These are phyloP conservation scores for Anas bernieri DNA, from an alignment of 2,797 vertebrate genomes.

Conservation along the genomic window DNA sequence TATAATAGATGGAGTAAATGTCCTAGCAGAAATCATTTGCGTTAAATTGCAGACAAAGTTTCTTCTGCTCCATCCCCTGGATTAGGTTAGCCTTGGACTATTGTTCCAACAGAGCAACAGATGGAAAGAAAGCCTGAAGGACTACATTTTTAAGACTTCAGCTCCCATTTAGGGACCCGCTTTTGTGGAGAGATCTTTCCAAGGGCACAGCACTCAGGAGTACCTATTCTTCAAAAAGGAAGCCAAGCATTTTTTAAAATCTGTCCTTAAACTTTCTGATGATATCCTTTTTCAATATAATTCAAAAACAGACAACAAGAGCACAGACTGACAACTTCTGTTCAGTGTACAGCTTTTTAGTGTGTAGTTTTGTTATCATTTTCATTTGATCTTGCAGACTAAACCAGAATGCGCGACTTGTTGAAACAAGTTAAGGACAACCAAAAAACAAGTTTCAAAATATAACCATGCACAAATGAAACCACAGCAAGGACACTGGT, in stretches of 20 bases:
- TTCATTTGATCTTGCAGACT: background rate
- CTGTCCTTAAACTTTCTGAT: background rate
- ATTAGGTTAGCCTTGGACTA: background rate
- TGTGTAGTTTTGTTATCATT: background rate
- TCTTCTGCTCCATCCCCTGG: background rate
- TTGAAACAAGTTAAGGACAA: conserved; percentile 4
- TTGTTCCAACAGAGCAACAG: background rate
- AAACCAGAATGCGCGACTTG: background rate
- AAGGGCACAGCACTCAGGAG: background rate
- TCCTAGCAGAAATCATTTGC: background rate
- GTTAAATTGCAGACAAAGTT: background rate
- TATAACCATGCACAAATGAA: background rate
- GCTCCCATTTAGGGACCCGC: background rate
- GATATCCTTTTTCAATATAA: background rate
- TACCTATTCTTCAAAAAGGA: background rate
- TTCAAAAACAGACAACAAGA: conserved; percentile 4
- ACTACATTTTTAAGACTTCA: background rate
- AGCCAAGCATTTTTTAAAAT: background rate
- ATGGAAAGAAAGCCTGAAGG: background rate
- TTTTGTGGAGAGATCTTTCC: background rate
- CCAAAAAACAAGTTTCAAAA: background rate
- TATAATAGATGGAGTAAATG: background rate
- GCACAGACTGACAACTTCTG: background rate
- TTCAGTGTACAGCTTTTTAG: background rate
- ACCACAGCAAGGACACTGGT: background rate